These are phyloP conservation scores for Aphaenogaster floridana DNA, from an alignment of 1,140 invertebrate genomes.

Conservation along the genomic window DNA sequence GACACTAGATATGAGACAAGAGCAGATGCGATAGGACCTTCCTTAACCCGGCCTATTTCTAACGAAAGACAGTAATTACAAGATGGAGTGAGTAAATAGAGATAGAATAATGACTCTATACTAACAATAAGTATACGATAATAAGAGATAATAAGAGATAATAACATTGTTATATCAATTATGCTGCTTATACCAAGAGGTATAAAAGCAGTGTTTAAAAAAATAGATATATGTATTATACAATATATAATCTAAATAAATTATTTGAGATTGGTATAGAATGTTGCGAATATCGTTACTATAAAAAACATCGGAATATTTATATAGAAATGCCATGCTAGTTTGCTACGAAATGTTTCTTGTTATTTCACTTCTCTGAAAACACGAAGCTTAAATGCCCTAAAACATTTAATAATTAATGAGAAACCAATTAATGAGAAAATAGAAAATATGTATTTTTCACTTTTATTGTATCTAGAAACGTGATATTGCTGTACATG, in stretches of 20 bases:
- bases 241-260: background rate
- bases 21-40: conserved; percentile 3
- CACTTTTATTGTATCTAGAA: background rate
- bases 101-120: background rate
- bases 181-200: background rate
- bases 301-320: background rate
- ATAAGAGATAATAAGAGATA: background rate
- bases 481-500: background rate
- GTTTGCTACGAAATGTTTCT: background rate
- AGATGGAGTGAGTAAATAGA: background rate
- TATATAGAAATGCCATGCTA: background rate
- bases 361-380: background rate
- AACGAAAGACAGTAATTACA: background rate
- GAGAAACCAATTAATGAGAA: background rate
- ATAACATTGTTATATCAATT: background rate
- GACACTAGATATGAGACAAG: conserved; percentile 26
- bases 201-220: background rate
- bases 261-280: background rate
- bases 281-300: background rate
- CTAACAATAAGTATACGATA: background rate
- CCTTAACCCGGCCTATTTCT: conserved; percentile 17
- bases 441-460: background rate
- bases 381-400: background rate
- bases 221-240: background rate
- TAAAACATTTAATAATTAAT: background rate